Percentiles rank a stretch among this genome's conserved stretches.
Evolutionary conservation across 2,888 invertebrate genomes (phyloP).

Genomic region (Dysmachus trigonus): DNA sequence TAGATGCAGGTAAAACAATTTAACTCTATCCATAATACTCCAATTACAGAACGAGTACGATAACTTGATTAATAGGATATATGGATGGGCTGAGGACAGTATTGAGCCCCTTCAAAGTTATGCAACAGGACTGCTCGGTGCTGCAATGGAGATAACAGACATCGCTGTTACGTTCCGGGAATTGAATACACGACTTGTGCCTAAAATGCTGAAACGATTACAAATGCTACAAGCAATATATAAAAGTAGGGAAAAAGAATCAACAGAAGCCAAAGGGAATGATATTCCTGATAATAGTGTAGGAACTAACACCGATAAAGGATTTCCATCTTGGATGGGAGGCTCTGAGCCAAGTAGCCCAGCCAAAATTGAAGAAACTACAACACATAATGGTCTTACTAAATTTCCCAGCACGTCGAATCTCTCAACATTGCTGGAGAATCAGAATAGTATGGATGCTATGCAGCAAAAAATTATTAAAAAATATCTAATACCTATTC

Average conservation of each 20-base stretch:
- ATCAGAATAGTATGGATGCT: conserved; percentile 58
- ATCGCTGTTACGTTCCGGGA: conserved; percentile 88
- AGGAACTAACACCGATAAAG: conserved; percentile 55
- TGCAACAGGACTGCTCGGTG: conserved; percentile 91
- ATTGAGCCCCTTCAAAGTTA: conserved; percentile 92
- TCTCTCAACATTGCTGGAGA: conserved; percentile 60
- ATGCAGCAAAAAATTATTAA: conserved; percentile 55
- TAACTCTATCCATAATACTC: neutral
- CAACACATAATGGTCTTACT: neutral
- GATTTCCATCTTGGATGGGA: conserved; percentile 57
- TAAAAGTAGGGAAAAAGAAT: conserved; percentile 51
- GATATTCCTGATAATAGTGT: conserved; percentile 23
- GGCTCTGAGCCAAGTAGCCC: conserved; percentile 62
- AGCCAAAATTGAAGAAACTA: conserved; percentile 51
- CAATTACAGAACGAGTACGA: conserved; percentile 73
- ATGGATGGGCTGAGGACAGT: conserved; percentile 89
- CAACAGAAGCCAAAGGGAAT: conserved; percentile 51
- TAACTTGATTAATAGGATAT: conserved; percentile 83
- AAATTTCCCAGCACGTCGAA: conserved; percentile 58
- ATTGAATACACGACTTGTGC: conserved; percentile 85
- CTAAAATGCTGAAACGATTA: conserved; percentile 85
- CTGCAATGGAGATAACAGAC: conserved; percentile 97
- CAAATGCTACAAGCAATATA: conserved; percentile 72
- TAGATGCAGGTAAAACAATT: neutral
- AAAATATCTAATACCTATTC: conserved; percentile 76